Percentiles rank a stretch among this genome's conserved stretches.
phyloP scores from a whole-genome alignment of 2,797 vertebrate species.

The Rhodeus uyekii region DNA sequence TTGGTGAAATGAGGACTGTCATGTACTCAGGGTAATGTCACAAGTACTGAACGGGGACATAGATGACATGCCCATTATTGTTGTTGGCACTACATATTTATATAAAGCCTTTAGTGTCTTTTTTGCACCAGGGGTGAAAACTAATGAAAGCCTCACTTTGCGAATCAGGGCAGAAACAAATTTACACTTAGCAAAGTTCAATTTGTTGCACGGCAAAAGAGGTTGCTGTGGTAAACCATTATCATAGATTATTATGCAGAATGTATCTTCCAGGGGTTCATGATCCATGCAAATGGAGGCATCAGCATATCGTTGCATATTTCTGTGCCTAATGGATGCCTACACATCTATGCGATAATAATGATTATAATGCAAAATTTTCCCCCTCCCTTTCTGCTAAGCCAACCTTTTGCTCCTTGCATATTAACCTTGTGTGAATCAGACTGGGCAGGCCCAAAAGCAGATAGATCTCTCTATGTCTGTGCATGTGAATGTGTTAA shows the following conservation, averaged over 20 bases:
- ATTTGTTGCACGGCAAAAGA: constrained; percentile 60
- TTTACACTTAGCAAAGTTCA: constrained; percentile 73
- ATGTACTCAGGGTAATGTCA: constrained; percentile 29
- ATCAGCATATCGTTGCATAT: constrained; percentile 76
- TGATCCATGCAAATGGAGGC: constrained; percentile 79
- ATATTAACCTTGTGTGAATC: constrained; percentile 47
- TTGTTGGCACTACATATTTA: constrained; percentile 48
- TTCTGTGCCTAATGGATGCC: constrained; percentile 74
- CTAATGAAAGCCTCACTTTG: constrained; percentile 72
- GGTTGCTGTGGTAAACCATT: constrained; percentile 60
- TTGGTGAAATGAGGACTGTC: constrained; percentile 8
- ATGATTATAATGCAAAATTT: constrained; percentile 57
- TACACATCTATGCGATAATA: constrained; percentile 67
- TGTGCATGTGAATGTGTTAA: not conserved
- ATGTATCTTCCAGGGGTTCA: constrained; percentile 76
- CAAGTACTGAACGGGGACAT: constrained; percentile 24
- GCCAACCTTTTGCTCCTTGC: constrained; percentile 57
- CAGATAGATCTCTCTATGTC: not conserved
- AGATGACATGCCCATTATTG: constrained; percentile 48
- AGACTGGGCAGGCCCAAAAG: not conserved
- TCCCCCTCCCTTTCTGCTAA: constrained; percentile 48
- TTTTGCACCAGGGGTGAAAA: constrained; percentile 63
- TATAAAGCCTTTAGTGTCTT: constrained; percentile 63
- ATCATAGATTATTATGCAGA: constrained; percentile 66
- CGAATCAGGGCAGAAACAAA: constrained; percentile 70